Evolutionary conservation across 2,888 invertebrate species (phyloP).

Genomic region (Habroteleia sp.): DNA sequence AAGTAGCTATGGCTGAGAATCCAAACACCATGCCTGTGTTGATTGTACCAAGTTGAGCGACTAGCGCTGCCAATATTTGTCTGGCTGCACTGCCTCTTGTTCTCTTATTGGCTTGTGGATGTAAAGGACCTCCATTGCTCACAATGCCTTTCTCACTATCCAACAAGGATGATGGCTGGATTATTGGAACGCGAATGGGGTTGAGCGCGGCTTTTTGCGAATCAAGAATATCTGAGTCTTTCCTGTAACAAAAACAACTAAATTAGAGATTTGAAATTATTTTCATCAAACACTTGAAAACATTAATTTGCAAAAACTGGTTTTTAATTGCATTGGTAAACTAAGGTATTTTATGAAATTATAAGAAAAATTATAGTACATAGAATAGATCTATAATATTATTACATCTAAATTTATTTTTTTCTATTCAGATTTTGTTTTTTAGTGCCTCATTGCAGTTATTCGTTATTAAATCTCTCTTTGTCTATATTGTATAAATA

Average conservation of each 20-base stretch:
- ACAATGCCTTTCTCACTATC: slow-evolving; percentile 63
- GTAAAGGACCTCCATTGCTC: slow-evolving; percentile 64
- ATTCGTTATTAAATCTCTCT: background rate
- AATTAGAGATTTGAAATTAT: background rate
- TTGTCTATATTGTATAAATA: slow-evolving; percentile 6
- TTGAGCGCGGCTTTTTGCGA: slow-evolving; percentile 71
- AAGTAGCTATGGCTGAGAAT: slow-evolving; percentile 86
- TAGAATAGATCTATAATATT: too few relatives aligned
- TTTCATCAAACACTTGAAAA: too few relatives aligned
- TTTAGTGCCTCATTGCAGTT: too few relatives aligned
- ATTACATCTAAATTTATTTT: too few relatives aligned
- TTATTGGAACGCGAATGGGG: slow-evolving; percentile 67
- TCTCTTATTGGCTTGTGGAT: slow-evolving; percentile 63
- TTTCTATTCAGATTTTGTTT: too few relatives aligned
- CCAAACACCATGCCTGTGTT: slow-evolving; percentile 88
- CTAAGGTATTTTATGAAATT: too few relatives aligned
- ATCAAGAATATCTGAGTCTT: slow-evolving; percentile 64
- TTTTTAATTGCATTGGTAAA: too few relatives aligned
- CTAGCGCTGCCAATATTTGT: slow-evolving; percentile 85
- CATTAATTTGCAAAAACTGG: too few relatives aligned
- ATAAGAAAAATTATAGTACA: too few relatives aligned
- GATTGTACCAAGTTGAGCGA: slow-evolving; percentile 86
- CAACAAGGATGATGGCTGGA: slow-evolving; percentile 62
- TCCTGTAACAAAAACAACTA: slow-evolving; percentile 64
- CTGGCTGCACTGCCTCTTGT: slow-evolving; percentile 72